Evolutionary conservation across 2,113 vertebrate species (phyloP), one percentile per base, ranked within the genome.

Genomic region (Todiramphus chloris): DNA sequence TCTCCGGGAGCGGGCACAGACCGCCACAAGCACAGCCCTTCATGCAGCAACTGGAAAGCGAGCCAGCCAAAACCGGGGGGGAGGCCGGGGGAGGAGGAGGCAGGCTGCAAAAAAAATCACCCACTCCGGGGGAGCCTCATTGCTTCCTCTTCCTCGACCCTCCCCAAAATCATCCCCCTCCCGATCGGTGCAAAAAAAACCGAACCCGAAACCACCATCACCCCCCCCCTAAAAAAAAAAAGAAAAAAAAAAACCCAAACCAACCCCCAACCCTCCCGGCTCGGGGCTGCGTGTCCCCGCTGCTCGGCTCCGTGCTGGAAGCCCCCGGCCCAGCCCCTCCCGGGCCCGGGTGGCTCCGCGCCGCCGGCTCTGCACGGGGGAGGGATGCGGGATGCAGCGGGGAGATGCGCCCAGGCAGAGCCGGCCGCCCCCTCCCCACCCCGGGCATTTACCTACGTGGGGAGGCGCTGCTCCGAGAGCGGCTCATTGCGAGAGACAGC

Each of bases 401-500:
- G 60, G 72, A 78, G 77, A 87, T 44, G 92, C 73, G 35, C 83
- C 66, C 88, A 27, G 60, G 62, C 93, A 17, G 60, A 33, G 33
- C 83, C 92, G 59, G 79, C 84, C 79, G 53, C 88, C 89, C 89
- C 89, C 74, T 88, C 89, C 93, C 82, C 86, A 68, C 2, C 86
- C 83, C 46, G 72, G 53, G 59, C 90, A 68, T 86, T 96, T 96
- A 96, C 96, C 96, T 96, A 80, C n/a, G 87, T 48, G 83, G 87
- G 91, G 75, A 46, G 91, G 75, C 68, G 85, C 67, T 19, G 96
- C 78, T 96, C 94, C 94, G 88, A 35, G 83, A 64, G 79, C 90
- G 74, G 83, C 86, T 87, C 89, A 78, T 89, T 31, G 90, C 94
- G 92, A 83, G 76, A 76, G 83, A 24, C 56, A 35, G 67, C 39